Evolutionary conservation across 1,140 invertebrate genomes (phyloP).

Genomic region (Heliothis subflexa): DNA sequence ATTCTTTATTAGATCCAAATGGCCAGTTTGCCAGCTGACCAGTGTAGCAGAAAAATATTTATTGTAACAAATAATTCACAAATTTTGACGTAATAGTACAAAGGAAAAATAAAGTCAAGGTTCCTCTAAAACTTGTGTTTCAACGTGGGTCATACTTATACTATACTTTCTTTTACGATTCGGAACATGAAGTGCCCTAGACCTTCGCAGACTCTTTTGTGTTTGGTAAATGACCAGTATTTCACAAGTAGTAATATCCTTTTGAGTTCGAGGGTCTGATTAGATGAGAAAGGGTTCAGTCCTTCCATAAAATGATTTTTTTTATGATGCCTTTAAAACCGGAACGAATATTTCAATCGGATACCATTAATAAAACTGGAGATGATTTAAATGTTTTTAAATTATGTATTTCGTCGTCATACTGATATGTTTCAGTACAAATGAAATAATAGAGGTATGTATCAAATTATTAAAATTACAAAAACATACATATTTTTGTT

Average conservation of each 20-base stretch:
- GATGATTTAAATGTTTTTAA: not conserved
- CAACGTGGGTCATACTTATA: not conserved
- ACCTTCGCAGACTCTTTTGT: conserved; percentile 22
- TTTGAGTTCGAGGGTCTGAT: conserved; percentile 7
- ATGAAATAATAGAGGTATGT: too few species aligned
- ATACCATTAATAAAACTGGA: not conserved
- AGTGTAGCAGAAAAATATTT: not conserved
- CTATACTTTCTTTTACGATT: conserved; percentile 27
- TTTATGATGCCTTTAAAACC: conserved; percentile 6
- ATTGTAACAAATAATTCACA: not conserved
- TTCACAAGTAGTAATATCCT: conserved; percentile 11
- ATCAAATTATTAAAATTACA: too few species aligned
- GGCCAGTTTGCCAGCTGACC: not conserved
- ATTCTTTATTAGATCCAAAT: not conserved
- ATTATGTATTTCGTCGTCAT: not conserved
- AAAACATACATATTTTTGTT: too few species aligned
- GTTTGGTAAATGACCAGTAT: conserved; percentile 12
- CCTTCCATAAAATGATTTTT: conserved; percentile 13
- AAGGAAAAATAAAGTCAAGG: not conserved
- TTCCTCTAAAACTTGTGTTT: not conserved
- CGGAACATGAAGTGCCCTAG: conserved; percentile 2
- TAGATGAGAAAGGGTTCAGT: conserved; percentile 8
- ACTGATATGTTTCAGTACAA: not conserved
- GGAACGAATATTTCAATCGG: not conserved
- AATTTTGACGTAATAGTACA: not conserved